Percentiles rank a stretch among this genome's conserved stretches.
Evolutionary conservation across 2,888 invertebrate genomes (phyloP).

Genomic region (Diaprepes abbreviatus): DNA sequence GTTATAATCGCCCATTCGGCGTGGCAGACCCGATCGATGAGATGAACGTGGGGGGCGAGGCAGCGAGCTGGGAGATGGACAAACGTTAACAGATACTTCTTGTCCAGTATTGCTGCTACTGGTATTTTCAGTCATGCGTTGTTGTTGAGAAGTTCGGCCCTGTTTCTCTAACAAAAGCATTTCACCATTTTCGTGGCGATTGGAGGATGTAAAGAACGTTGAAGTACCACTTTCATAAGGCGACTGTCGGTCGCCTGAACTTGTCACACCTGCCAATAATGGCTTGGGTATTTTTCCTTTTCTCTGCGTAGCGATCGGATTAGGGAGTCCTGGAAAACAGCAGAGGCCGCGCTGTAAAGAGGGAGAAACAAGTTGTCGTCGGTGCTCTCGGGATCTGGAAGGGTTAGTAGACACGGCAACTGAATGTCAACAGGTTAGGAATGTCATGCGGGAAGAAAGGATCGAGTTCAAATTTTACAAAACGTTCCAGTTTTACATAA

Average conservation of each 20-base stretch:
- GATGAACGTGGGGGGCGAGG: conserved; percentile 79
- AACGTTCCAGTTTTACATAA: too few relatives aligned
- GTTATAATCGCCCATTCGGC: conserved; percentile 77
- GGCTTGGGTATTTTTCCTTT: conserved; percentile 83
- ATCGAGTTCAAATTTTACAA: too few relatives aligned
- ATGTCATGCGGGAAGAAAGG: conserved; percentile 39
- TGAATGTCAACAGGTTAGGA: conserved; percentile 64
- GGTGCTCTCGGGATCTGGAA: conserved; percentile 64
- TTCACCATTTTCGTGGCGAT: conserved; percentile 73
- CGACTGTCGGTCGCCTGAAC: conserved; percentile 31
- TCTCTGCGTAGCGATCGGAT: conserved; percentile 81
- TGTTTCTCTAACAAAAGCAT: conserved; percentile 83
- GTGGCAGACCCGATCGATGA: conserved; percentile 64
- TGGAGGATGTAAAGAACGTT: conserved; percentile 57
- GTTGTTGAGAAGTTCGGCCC: conserved; percentile 82
- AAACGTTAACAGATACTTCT: conserved; percentile 59
- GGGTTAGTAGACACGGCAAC: conserved; percentile 67
- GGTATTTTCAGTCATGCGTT: conserved; percentile 72
- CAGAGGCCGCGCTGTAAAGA: conserved; percentile 85
- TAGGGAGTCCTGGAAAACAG: conserved; percentile 88
- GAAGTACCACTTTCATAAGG: conserved; percentile 36
- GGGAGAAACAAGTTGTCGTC: conserved; percentile 68
- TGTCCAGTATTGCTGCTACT: conserved; percentile 51
- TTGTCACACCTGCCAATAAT: conserved; percentile 77
- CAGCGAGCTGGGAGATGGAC: conserved; percentile 80